Percentiles rank a stretch among this genome's conserved stretches.
Conservation (phyloP, 2,797 vertebrate genomes). For the Delichon dasypus region DNA sequence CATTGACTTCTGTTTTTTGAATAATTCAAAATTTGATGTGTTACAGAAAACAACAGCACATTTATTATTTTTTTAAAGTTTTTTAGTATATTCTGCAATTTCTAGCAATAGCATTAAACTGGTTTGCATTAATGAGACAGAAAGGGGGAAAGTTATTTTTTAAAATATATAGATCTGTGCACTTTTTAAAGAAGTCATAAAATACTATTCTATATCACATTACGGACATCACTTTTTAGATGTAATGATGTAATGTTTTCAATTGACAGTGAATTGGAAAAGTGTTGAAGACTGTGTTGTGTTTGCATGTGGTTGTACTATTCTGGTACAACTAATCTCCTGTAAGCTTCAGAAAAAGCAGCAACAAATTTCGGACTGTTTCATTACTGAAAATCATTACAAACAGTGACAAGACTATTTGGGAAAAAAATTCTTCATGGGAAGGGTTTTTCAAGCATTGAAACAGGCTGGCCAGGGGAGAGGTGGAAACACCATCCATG, state of each 20-base stretch:
- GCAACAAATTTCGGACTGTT: not conserved
- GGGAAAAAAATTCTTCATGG: not conserved
- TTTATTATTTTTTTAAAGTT: not conserved
- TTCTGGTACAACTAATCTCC: not conserved
- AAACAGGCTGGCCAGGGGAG: not conserved
- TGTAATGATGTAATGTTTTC: not conserved
- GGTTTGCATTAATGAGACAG: not conserved
- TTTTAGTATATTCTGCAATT: not conserved
- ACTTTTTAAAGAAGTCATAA: not conserved
- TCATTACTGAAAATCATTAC: not conserved
- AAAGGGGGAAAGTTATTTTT: not conserved
- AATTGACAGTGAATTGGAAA: not conserved
- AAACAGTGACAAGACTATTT: not conserved
- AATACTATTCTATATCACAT: accelerated
- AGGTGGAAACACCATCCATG: not conserved
- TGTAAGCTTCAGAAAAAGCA: not conserved
- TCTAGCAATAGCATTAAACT: not conserved
- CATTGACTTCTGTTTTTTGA: not conserved
- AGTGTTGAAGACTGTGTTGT: not conserved
- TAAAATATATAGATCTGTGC: not conserved
- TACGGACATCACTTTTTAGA: not conserved
- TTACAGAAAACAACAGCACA: not conserved
- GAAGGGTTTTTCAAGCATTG: not conserved
- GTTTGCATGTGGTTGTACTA: not conserved
- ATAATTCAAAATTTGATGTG: not conserved